Conservation (phyloP, 1,140 invertebrate species). For the Planococcus citri region DNA sequence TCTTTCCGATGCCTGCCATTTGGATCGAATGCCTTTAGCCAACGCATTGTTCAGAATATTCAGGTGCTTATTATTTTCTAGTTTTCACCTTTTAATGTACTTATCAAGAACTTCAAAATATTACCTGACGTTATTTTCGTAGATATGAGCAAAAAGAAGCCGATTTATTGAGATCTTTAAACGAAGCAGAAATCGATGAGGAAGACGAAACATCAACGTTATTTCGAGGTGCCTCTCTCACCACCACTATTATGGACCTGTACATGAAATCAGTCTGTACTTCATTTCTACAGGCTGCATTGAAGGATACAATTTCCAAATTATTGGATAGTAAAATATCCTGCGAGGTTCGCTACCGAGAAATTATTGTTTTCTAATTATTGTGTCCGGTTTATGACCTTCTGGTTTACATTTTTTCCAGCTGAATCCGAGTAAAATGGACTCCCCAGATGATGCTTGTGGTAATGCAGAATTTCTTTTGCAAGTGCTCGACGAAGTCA, state of each 20-base stretch:
- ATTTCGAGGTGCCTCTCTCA: conserved; percentile 83
- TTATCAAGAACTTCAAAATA: no score
- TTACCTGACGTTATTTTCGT: no score
- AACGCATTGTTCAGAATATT: conserved; percentile 60
- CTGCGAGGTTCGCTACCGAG: conserved; percentile 51
- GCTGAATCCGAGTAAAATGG: conserved; percentile 91
- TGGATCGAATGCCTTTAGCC: conserved; percentile 74
- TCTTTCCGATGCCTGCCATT: conserved; percentile 75
- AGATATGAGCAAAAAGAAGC: conserved; percentile 80
- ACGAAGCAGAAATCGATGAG: conserved; percentile 76
- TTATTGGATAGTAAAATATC: conserved; percentile 88
- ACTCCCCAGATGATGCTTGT: conserved; percentile 83
- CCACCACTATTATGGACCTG: conserved; percentile 90
- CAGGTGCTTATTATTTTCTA: conserved; percentile 36
- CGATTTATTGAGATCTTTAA: conserved; percentile 72
- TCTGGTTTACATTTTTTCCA: conserved; percentile 27
- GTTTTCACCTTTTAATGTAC: neutral
- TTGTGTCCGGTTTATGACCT: no score
- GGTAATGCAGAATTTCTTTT: conserved; percentile 89
- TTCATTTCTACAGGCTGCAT: conserved; percentile 70
- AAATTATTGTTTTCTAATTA: no score
- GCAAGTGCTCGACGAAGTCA: conserved; percentile 76
- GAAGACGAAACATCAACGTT: conserved; percentile 87
- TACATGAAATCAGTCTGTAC: conserved; percentile 89
- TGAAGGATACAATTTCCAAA: conserved; percentile 78